Conservation (phyloP, 2,113 vertebrate genomes). For the Tragelaphus buxtoni region DNA sequence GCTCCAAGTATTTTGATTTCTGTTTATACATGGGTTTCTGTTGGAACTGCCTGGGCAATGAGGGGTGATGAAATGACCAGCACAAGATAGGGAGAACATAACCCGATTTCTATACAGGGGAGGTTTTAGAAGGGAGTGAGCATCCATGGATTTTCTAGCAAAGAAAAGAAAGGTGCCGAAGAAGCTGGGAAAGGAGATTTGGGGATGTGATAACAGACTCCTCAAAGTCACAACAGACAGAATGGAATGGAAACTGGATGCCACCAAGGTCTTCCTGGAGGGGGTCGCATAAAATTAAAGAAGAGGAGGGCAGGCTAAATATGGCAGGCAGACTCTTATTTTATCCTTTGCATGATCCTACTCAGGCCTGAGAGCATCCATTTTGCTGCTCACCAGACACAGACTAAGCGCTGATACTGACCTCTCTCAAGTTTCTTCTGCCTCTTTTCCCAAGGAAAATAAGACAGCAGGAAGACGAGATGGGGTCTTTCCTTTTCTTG, state of each 20-base stretch:
- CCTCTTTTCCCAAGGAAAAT: background rate
- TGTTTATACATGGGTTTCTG: background rate
- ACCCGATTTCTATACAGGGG: background rate
- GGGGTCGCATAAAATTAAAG: background rate
- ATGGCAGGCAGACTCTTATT: background rate
- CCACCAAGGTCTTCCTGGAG: background rate
- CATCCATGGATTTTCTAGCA: background rate
- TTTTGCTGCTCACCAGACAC: background rate
- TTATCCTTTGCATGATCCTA: background rate
- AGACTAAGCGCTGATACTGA: background rate
- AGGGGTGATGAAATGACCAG: background rate
- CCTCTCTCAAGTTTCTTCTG: background rate
- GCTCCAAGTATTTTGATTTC: background rate
- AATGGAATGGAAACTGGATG: background rate
- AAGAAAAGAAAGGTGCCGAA: background rate
- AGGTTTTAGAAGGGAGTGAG: background rate
- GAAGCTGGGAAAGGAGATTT: background rate
- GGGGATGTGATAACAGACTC: background rate
- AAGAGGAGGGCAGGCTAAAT: background rate
- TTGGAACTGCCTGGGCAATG: background rate
- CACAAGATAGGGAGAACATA: background rate
- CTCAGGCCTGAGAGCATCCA: background rate
- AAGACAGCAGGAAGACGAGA: background rate
- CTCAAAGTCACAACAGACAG: background rate
- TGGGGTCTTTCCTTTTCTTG: background rate